Conservation (phyloP, 2,888 invertebrate genomes). For the Branchipolynoe longqiensis region DNA sequence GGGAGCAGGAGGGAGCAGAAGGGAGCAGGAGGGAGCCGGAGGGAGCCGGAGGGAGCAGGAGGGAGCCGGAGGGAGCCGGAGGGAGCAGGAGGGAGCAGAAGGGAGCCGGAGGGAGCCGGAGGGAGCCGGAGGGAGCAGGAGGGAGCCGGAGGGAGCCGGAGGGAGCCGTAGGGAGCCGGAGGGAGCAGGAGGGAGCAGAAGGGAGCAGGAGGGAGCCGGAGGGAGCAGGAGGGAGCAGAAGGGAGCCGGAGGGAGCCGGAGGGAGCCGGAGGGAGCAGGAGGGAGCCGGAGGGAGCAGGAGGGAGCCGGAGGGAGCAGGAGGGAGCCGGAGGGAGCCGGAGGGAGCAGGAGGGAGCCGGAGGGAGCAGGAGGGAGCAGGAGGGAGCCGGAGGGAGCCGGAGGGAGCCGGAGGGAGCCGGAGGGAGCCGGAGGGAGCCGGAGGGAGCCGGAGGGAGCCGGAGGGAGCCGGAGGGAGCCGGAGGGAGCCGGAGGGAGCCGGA, state of each 20-base stretch:
- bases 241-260: neutral
- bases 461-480: neutral
- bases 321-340: neutral
- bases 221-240: neutral
- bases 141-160: neutral
- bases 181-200: neutral
- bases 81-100: too few species aligned
- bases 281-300: neutral
- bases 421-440: neutral
- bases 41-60: neutral
- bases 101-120: neutral
- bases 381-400: neutral
- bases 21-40: neutral
- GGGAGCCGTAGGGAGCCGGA: too few species aligned
- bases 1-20: neutral
- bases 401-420: neutral
- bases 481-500: neutral
- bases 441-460: neutral
- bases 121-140: neutral
- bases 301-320: neutral
- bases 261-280: too few species aligned
- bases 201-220: neutral
- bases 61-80: neutral
- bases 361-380: neutral
- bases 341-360: neutral